phyloP scores from a whole-genome alignment of 2,888 invertebrate species.

The Apocheima hispidaria region DNA sequence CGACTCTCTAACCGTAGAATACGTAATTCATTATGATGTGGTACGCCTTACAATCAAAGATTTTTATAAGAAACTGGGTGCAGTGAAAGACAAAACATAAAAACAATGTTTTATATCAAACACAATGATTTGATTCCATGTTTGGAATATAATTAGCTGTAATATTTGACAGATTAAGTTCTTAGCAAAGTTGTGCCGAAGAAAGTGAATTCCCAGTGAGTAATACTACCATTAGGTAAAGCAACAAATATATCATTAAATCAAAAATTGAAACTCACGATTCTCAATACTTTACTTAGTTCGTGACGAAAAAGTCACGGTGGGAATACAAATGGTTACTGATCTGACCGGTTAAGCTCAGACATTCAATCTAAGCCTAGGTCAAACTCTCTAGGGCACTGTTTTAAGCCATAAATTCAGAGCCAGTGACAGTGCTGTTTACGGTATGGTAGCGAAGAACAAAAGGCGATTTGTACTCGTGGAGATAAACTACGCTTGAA shows the following conservation, averaged over 20 bases:
- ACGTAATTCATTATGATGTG: slow-evolving; percentile 45
- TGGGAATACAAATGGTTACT: slow-evolving; percentile 64
- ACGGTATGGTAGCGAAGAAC: slow-evolving; percentile 48
- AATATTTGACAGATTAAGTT: slow-evolving; percentile 15
- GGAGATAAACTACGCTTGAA: slow-evolving; percentile 39
- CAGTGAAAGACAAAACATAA: slow-evolving; percentile 2
- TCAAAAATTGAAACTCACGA: slow-evolving; percentile 59
- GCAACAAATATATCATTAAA: slow-evolving; percentile 52
- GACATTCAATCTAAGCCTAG: slow-evolving; percentile 72
- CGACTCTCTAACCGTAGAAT: slow-evolving; percentile 56
- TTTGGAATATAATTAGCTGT: background rate
- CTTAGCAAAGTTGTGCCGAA: background rate
- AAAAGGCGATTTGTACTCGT: slow-evolving; percentile 47
- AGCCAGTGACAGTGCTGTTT: slow-evolving; percentile 43
- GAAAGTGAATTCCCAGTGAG: slow-evolving; percentile 22
- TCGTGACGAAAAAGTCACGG: slow-evolving; percentile 76
- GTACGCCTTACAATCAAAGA: slow-evolving; percentile 31
- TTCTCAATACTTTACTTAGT: slow-evolving; percentile 66
- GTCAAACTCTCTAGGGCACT: slow-evolving; percentile 74
- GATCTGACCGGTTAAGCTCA: slow-evolving; percentile 64
- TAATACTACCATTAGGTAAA: slow-evolving; percentile 38
- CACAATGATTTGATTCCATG: background rate
- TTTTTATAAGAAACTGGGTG: slow-evolving; percentile 17
- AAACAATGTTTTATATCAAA: background rate
- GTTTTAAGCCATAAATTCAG: slow-evolving; percentile 52